Evolutionary conservation across 2,797 vertebrate genomes (phyloP).

Genomic region (Sebastes cheni): DNA sequence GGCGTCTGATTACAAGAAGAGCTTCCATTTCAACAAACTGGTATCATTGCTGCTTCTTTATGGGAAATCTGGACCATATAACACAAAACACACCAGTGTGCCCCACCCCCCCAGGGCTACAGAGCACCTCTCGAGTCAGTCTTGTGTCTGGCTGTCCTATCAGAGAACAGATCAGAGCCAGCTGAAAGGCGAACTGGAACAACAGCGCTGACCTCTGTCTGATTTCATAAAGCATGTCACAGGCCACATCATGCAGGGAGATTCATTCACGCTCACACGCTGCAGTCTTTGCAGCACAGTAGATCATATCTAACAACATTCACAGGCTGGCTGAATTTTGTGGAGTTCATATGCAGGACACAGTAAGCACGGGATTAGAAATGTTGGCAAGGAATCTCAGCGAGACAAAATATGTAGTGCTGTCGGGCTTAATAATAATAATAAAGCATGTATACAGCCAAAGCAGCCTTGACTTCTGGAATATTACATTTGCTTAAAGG

Average conservation of each 20-base stretch:
- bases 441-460: not conserved
- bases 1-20: slow-evolving; percentile 68
- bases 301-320: slow-evolving; percentile 12
- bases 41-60: slow-evolving; percentile 56
- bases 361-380: not conserved
- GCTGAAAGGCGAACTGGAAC: slow-evolving; percentile 41
- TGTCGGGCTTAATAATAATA: not conserved
- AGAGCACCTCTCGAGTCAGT: slow-evolving; percentile 42
- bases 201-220: slow-evolving; percentile 46
- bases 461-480: not conserved
- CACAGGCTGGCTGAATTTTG: not conserved
- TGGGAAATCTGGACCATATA: slow-evolving; percentile 57
- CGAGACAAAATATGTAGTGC: not conserved
- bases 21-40: slow-evolving; percentile 64
- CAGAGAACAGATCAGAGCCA: slow-evolving; percentile 51
- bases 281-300: slow-evolving; percentile 8
- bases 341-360: slow-evolving; percentile 27
- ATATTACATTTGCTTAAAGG: not conserved
- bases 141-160: slow-evolving; percentile 51
- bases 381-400: slow-evolving; percentile 13
- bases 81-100: slow-evolving; percentile 17
- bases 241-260: slow-evolving; percentile 9
- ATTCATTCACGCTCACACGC: not conserved
- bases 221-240: slow-evolving; percentile 49
- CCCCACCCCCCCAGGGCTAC: slow-evolving; percentile 1